These are phyloP conservation scores for Euglossa dilemma DNA, from an alignment of 1,140 invertebrate species.

Conservation along the genomic window DNA sequence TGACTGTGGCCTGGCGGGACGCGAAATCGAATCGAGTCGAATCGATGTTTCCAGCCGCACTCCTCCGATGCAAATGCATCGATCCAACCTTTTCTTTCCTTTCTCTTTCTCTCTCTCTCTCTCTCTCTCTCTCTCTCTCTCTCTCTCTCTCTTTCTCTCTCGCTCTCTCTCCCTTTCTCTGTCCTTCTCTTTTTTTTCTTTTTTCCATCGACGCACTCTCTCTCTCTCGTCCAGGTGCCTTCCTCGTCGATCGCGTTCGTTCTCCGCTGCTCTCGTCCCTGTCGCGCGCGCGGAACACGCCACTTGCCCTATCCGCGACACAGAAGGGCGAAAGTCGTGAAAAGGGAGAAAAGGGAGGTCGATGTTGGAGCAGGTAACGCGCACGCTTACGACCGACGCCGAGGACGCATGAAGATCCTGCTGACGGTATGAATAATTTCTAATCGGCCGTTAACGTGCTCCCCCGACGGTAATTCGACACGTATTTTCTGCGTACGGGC, in stretches of 20 bases:
- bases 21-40: conserved; percentile 62
- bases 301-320: conserved; percentile 13
- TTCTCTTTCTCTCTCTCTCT: background rate
- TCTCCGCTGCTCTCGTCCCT: no score
- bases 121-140: background rate
- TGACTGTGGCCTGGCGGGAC: conserved; percentile 15
- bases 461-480: conserved; percentile 51
- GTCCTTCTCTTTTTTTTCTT: background rate
- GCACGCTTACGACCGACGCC: conserved; percentile 50
- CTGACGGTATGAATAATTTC: conserved; percentile 65
- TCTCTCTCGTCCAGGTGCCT: no score
- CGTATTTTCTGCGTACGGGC: background rate
- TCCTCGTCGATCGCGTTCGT: no score
- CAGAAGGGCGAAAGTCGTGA: conserved; percentile 14
- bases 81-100: background rate
- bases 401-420: background rate
- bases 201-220: background rate
- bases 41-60: conserved; percentile 65
- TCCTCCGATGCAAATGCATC: conserved; percentile 37
- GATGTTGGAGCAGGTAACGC: conserved; percentile 46
- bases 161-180: no score
- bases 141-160: background rate
- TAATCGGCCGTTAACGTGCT: conserved; percentile 66
- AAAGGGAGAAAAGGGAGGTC: background rate
- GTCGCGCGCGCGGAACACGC: background rate